A percentile compares a stretch with the other conserved stretches of the same genome.
phyloP scores from a whole-genome alignment of 2,888 invertebrate genomes.

The Drosophila paracracens region DNA sequence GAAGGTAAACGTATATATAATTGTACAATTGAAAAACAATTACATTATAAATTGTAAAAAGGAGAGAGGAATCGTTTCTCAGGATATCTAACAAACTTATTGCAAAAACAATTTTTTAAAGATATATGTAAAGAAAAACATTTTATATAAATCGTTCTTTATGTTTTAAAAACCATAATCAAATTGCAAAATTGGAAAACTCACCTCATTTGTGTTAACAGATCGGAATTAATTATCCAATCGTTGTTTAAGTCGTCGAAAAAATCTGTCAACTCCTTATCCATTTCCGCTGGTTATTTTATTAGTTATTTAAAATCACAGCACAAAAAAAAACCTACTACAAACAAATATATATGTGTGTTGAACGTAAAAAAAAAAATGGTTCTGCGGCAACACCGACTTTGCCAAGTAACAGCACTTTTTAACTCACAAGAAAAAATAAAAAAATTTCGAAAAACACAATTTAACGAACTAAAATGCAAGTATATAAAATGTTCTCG shows the following conservation, averaged over 20 bases:
- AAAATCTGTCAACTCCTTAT: neutral
- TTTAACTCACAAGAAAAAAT: neutral
- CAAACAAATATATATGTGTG: neutral
- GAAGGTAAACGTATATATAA: neutral
- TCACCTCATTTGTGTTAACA: neutral
- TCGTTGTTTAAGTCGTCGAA: neutral
- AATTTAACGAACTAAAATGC: slow-evolving; percentile 8
- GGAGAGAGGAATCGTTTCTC: neutral
- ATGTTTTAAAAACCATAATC: neutral
- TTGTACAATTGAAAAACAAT: neutral
- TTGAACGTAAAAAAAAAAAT: neutral
- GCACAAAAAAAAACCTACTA: neutral
- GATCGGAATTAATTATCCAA: rapidly evolving
- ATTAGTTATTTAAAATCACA: neutral
- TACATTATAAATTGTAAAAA: neutral
- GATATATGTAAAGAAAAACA: neutral
- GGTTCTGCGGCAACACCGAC: slow-evolving; percentile 8
- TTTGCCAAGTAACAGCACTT: slow-evolving; percentile 41
- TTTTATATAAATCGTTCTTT: neutral
- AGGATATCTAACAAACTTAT: neutral
- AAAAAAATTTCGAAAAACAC: slow-evolving; percentile 1
- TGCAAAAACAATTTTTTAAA: neutral
- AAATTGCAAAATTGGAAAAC: neutral
- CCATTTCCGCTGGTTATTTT: neutral
- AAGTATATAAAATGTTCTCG: slow-evolving; percentile 7